These are phyloP conservation scores for Ophioninae sp. DNA, from an alignment of 2,888 invertebrate genomes.

Conservation along the genomic window DNA sequence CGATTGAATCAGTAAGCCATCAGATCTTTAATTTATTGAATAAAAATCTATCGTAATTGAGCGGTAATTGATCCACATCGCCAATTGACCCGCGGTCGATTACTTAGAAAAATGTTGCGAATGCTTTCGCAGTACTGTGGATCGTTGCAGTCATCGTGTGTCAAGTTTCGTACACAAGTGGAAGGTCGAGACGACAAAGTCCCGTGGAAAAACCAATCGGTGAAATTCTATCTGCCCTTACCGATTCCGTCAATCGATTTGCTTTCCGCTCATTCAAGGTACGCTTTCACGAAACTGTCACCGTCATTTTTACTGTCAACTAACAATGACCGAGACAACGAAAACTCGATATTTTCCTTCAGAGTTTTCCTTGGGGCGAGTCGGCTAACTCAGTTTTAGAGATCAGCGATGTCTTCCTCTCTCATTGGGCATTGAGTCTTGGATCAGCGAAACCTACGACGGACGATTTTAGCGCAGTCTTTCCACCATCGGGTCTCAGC, in stretches of 20 bases:
- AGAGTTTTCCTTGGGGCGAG: too few species aligned
- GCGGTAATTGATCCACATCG: too few species aligned
- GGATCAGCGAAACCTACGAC: too few species aligned
- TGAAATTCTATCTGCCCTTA: background rate
- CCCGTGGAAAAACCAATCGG: too few species aligned
- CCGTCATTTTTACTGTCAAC: too few species aligned
- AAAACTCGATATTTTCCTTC: too few species aligned
- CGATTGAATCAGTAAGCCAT: too few species aligned
- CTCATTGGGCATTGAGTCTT: background rate
- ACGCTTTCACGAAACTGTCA: background rate
- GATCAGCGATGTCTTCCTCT: background rate
- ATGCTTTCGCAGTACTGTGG: background rate
- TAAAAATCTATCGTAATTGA: too few species aligned
- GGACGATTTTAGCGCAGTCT: background rate
- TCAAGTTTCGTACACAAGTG: background rate
- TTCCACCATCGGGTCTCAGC: background rate
- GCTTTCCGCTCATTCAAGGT: conserved; percentile 2
- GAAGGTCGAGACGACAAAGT: too few species aligned
- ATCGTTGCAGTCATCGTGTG: conserved; percentile 2
- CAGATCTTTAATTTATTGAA: too few species aligned
- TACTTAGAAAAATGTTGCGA: background rate
- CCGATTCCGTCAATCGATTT: background rate
- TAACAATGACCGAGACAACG: background rate
- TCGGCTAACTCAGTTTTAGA: too few species aligned
- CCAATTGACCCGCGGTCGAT: too few species aligned